These are phyloP conservation scores for Tragelaphus imberbis DNA, from an alignment of 2,113 vertebrate genomes.

Conservation along the genomic window DNA sequence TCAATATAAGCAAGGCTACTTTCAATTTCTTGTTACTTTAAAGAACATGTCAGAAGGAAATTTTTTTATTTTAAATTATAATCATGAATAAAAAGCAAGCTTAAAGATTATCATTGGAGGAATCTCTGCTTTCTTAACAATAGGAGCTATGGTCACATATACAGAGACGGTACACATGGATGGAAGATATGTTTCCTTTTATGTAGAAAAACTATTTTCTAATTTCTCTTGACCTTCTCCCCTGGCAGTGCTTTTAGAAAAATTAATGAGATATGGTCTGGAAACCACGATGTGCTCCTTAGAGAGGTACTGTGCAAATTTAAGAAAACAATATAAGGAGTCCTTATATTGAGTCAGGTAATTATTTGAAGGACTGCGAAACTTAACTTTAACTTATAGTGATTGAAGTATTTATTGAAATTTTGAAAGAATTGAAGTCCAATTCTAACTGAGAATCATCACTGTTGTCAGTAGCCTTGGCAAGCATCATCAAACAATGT, in stretches of 20 bases:
- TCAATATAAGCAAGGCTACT: neutral
- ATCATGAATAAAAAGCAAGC: neutral
- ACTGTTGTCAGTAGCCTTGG: neutral
- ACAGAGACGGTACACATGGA: neutral
- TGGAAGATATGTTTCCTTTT: neutral
- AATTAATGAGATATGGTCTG: slow-evolving; percentile 27
- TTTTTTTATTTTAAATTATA: neutral
- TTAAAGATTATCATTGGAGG: neutral
- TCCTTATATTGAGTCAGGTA: neutral
- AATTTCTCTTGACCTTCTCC: slow-evolving; percentile 17
- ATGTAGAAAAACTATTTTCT: neutral
- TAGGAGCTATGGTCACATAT: neutral
- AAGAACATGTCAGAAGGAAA: neutral
- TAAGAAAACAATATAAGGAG: neutral
- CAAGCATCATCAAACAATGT: neutral
- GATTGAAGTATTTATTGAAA: slow-evolving; percentile 20
- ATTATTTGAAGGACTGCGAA: neutral
- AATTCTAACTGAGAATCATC: neutral
- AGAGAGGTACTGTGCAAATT: neutral
- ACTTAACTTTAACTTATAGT: neutral
- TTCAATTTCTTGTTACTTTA: neutral
- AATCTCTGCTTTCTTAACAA: neutral
- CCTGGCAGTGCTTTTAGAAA: neutral
- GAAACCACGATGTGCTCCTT: neutral
- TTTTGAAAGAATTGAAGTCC: neutral